Evolutionary conservation across 2,888 invertebrate genomes (phyloP).

Genomic region (Pogonocherus hispidulus): DNA sequence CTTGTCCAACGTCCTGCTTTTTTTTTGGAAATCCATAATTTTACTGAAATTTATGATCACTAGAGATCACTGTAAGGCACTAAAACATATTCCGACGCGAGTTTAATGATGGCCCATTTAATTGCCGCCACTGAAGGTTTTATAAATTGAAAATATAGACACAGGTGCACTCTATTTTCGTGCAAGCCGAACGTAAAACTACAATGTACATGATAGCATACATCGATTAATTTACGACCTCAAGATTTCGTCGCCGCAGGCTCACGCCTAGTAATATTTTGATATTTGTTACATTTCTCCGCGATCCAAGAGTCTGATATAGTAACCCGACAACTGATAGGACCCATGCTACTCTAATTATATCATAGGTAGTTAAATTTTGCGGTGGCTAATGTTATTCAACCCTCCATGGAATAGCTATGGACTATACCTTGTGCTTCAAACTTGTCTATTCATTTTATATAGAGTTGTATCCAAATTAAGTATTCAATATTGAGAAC

Average conservation of each 20-base stretch:
- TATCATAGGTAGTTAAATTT: background rate
- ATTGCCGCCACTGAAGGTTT: constrained; percentile 35
- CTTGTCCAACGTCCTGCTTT: constrained; percentile 1
- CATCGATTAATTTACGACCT: constrained; percentile 41
- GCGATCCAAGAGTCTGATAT: constrained; percentile 19
- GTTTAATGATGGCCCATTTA: constrained; percentile 37
- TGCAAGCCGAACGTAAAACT: constrained; percentile 34
- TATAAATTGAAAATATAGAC: constrained; percentile 39
- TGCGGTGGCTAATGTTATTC: background rate
- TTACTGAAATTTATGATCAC: constrained; percentile 41
- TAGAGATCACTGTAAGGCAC: constrained; percentile 33
- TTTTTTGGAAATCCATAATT: constrained; percentile 20
- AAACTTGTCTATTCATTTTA: too few species aligned
- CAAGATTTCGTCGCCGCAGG: constrained; percentile 29
- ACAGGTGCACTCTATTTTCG: constrained; percentile 38
- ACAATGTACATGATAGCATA: constrained; percentile 35
- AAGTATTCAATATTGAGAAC: too few species aligned
- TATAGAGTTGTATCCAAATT: too few species aligned
- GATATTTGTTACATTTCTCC: constrained; percentile 6
- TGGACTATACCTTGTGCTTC: too few species aligned
- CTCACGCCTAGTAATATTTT: constrained; percentile 21
- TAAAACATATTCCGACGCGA: constrained; percentile 33
- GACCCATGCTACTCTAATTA: constrained; percentile 12
- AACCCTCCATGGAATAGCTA: too few species aligned
- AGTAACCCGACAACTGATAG: constrained; percentile 18